phyloP scores from a whole-genome alignment of 2,888 invertebrate genomes.

The Uloborus plumipes region DNA sequence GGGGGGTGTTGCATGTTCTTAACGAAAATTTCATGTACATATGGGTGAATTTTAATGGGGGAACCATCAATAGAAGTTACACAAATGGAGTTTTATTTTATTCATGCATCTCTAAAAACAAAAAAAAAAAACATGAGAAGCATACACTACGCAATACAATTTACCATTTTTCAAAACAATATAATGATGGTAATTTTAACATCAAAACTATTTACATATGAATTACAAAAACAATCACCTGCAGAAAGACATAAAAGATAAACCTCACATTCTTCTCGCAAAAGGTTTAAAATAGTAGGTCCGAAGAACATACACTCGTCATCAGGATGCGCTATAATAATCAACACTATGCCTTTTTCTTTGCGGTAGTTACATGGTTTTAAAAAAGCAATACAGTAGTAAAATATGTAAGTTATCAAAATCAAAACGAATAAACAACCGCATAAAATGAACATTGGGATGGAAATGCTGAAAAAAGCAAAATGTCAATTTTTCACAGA shows the following conservation, averaged over 20 bases:
- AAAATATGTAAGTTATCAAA: background rate
- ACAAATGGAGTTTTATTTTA: too few relatives aligned
- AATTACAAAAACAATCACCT: slow-evolving; percentile 74
- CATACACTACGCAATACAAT: too few relatives aligned
- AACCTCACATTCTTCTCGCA: slow-evolving; percentile 73
- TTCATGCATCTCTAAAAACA: too few relatives aligned
- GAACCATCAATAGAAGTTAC: too few relatives aligned
- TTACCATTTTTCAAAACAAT: too few relatives aligned
- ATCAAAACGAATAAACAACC: background rate
- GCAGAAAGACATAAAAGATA: slow-evolving; percentile 88
- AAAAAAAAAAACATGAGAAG: too few relatives aligned
- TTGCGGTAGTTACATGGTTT: slow-evolving; percentile 15
- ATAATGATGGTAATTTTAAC: background rate
- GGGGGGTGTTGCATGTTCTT: too few relatives aligned
- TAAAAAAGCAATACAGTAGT: background rate
- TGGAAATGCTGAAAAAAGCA: too few relatives aligned
- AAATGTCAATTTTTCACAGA: background rate
- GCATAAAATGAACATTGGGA: background rate
- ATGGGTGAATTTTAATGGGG: too few relatives aligned
- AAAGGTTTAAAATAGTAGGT: slow-evolving; percentile 78
- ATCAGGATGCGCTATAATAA: slow-evolving; percentile 96
- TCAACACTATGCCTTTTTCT: slow-evolving; percentile 76
- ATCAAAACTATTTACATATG: background rate
- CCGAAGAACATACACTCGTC: slow-evolving; percentile 99
- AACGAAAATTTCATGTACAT: too few relatives aligned